Evolutionary conservation across 2,797 vertebrate species (phyloP), one percentile per base, ranked within the genome.

Genomic region (Enteromius fasciolatus): DNA sequence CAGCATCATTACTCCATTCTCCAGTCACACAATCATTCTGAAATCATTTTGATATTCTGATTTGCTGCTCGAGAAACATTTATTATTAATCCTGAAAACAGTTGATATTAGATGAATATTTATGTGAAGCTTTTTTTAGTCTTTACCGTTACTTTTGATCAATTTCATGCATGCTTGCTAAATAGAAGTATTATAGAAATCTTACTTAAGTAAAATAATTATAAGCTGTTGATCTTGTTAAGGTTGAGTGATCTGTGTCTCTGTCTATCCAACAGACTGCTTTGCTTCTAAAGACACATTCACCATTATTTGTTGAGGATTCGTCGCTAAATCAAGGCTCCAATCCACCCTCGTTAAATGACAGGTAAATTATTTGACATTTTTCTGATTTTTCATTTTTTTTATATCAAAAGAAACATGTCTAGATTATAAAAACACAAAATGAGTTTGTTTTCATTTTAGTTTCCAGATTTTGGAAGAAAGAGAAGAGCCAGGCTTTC

Each of bases 401-500:
- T 59, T 59, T 14, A 5, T 2, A 25, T 59, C 4, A 25, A 59
- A 59, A 59, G 23, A 39, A 33, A 11, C 1, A 12, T 23, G 15
- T 57, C 6, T 2, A 15, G 5, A 54, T 63, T 36, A n/a, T 20
- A 9, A 8, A 50, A 44, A 33, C 46, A 1, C 18, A 85, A 23
- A 64, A 18, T 66, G 0, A 18, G 39, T 33, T 28, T 15, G 15
- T 41, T n/a, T 20, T 23, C 20, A 12, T 41, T 82, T 39, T 89
- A 12, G 81, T 92, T 92, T 89, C 86, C 97, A 96, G 89, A 97
- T 98, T 92, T 93, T 99, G 85, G 98, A 99, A 78, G 98, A 99
- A 90, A 96, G 96, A 36, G 98, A 99, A 85, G 98, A 99, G 82
- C 97, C 98, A 10, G 98, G 98, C 54, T 99, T 99, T 90, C 93